These are phyloP conservation scores for Zapus hudsonius DNA, from an alignment of 2,113 vertebrate genomes.

Conservation along the genomic window DNA sequence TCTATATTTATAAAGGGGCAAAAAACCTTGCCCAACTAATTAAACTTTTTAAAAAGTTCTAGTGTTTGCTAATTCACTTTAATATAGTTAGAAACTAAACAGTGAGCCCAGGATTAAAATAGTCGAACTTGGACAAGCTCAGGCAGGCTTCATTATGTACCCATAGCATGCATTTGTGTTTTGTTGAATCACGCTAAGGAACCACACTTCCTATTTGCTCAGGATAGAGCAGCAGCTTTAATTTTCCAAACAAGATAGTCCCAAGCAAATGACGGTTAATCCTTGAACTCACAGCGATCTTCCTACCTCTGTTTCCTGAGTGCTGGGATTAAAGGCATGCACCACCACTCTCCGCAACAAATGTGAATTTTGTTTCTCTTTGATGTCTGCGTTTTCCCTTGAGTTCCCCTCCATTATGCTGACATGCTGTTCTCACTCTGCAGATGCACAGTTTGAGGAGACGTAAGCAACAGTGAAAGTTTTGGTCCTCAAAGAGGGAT, in stretches of 20 bases:
- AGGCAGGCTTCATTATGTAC: neutral
- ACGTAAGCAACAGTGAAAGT: slow-evolving; percentile 39
- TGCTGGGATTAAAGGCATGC: too few relatives aligned
- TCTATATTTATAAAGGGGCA: neutral
- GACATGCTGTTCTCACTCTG: neutral
- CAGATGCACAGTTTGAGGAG: slow-evolving; percentile 70
- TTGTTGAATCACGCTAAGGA: neutral
- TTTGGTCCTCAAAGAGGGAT: slow-evolving; percentile 53
- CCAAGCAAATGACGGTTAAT: neutral
- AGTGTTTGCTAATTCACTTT: neutral
- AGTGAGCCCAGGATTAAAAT: slow-evolving; percentile 14
- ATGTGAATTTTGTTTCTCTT: slow-evolving; percentile 24
- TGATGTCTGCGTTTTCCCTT: neutral
- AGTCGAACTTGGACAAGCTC: neutral
- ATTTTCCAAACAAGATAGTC: slow-evolving; percentile 46
- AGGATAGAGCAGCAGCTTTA: neutral
- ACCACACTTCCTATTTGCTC: neutral
- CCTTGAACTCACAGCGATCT: too few relatives aligned
- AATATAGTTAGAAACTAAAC: slow-evolving; percentile 18
- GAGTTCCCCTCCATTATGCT: neutral
- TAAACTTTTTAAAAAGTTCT: slow-evolving; percentile 7
- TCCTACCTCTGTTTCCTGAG: too few relatives aligned
- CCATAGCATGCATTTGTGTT: neutral
- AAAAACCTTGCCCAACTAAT: neutral
- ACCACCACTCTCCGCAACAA: too few relatives aligned